Evolutionary conservation across 2,888 invertebrate genomes (phyloP), one percentile per base, ranked within the genome.

Genomic region (Hirtodrosophila trivittata): DNA sequence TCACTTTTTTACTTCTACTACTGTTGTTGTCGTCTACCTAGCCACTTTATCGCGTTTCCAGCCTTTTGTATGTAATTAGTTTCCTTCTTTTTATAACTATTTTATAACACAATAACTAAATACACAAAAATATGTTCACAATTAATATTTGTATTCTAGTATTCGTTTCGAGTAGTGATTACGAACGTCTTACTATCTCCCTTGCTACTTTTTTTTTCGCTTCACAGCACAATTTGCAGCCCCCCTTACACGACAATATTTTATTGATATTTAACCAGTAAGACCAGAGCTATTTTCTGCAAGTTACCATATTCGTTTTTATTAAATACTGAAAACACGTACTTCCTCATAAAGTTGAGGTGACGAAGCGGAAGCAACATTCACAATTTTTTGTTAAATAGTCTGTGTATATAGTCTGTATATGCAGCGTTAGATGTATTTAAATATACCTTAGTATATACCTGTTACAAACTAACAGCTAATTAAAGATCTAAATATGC

Each of bases 111-210:
- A 76, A 78, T 66, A 70, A 62, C 58, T 21, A 21, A 58, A 75
- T 58, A 52, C 66, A 60, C 60, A 33, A 51, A 66, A 59, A 35
- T 37, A 55, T 45, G 26, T 50, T 54, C 49, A 72, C 73, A 72
- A 50, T 52, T 45, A 73, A 62, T 67, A 55, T 80, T 59, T 67
- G 39, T 49, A 62, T 66, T 72, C 71, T 63, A 60, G 58, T 47
- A n/a, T 76, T 64, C 60, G 72, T 63, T 50, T 63, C 57, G 50
- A 51, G 75, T 70, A 56, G 62, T 70, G 32, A 42, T 72, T 81
- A 63, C 63, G 60, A 75, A 66, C 82, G 77, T 84, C 77, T 82
- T 81, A 77, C 85, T 85, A 85, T 82, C 70, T 84, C 69, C 81
- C 85, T 67, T 76, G 73, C 72, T 72, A 68, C 76, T 72, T 60